phyloP scores from a whole-genome alignment of 2,888 invertebrate genomes.

The Steinernema carpocapsae region DNA sequence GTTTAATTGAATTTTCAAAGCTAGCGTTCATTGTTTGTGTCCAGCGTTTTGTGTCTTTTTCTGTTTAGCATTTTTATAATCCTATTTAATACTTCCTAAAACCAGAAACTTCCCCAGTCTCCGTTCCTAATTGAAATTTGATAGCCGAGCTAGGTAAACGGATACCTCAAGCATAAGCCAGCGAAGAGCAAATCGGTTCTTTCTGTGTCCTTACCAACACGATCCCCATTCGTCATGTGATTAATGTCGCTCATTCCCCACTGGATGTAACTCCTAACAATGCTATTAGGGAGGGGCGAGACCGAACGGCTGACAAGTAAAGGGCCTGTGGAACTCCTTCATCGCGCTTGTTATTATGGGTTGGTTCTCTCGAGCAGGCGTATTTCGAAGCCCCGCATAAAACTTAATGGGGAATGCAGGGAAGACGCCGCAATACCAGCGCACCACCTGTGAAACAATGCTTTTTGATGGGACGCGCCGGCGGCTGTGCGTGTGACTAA shows the following conservation, averaged over 20 bases:
- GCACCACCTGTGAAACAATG: slow-evolving; percentile 1
- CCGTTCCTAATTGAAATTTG: slow-evolving; percentile 9
- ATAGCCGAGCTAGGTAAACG: neutral
- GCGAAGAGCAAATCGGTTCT: neutral
- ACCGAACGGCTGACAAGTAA: neutral
- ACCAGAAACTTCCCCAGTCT: neutral
- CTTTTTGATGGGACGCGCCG: neutral
- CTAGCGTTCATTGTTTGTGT: neutral
- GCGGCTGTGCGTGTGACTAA: slow-evolving; percentile 19
- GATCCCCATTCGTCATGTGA: neutral
- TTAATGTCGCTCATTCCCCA: neutral
- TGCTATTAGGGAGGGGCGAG: neutral
- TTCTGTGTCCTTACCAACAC: neutral
- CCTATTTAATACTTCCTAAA: neutral
- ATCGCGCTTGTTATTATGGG: slow-evolving; percentile 16
- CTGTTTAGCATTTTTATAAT: neutral
- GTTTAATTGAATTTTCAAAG: neutral
- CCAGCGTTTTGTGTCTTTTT: no score
- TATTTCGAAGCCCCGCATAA: neutral
- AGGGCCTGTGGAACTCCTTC: neutral
- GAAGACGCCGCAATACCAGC: neutral
- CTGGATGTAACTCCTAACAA: neutral
- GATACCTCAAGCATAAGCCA: neutral
- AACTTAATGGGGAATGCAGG: slow-evolving; percentile 6
- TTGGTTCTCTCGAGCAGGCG: neutral